These are phyloP conservation scores for Coleophora deauratella DNA, from an alignment of 2,888 invertebrate genomes.

Conservation along the genomic window DNA sequence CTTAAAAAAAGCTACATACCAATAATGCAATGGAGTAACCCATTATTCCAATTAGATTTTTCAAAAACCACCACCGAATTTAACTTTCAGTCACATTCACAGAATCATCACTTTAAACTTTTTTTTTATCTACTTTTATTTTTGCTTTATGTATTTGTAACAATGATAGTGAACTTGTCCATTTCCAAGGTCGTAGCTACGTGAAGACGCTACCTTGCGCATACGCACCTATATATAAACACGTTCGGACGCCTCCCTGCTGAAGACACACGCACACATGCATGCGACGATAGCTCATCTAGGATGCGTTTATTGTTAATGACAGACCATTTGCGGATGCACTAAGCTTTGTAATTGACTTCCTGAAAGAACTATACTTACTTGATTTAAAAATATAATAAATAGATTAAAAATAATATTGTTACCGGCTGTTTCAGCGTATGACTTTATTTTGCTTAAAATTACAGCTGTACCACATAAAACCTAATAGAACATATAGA, in stretches of 20 bases:
- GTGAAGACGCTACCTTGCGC: slow-evolving; percentile 57
- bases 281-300: slow-evolving; percentile 18
- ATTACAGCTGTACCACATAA: no score
- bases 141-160: slow-evolving; percentile 16
- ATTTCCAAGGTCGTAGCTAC: slow-evolving; percentile 61
- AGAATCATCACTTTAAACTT: slow-evolving; percentile 9
- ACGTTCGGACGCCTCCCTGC: slow-evolving; percentile 18
- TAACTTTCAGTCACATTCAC: slow-evolving; percentile 24
- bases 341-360: slow-evolving; percentile 1
- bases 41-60: slow-evolving; percentile 27
- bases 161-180: slow-evolving; percentile 36
- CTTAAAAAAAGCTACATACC: no score
- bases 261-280: slow-evolving; percentile 18
- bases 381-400: no score
- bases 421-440: no score
- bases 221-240: slow-evolving; percentile 39
- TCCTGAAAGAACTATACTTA: no score
- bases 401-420: no score
- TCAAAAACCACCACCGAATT: slow-evolving; percentile 15
- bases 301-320: slow-evolving; percentile 24
- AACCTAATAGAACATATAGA: no score
- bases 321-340: slow-evolving; percentile 18
- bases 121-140: slow-evolving; percentile 13
- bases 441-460: no score
- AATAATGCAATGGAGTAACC: slow-evolving; percentile 42